phyloP scores from a whole-genome alignment of 30 jellyfish, hydroid and myxozoan species.

The Hydra vulgaris region DNA sequence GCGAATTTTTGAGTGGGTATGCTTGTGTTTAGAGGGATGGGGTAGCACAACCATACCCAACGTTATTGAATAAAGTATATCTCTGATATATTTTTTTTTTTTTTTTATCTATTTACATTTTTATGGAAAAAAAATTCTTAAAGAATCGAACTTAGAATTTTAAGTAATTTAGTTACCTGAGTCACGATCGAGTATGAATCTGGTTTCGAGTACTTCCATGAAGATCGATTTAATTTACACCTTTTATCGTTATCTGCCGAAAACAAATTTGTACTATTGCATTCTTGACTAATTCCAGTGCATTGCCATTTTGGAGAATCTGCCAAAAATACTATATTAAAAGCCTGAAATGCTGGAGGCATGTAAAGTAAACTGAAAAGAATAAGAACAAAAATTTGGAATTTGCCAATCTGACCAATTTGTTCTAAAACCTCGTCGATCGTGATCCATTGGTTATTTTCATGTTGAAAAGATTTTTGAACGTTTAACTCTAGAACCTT shows the following conservation, averaged over 20 bases:
- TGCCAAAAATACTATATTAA: slow-evolving; percentile 1
- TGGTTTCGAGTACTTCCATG: slow-evolving; percentile 10
- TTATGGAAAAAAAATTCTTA: no score
- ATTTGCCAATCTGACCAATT: slow-evolving; percentile 11
- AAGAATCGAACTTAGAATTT: no score
- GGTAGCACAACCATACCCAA: no score
- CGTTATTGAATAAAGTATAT: no score
- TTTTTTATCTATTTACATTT: no score
- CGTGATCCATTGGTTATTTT: neutral
- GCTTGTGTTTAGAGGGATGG: no score
- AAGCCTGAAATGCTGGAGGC: slow-evolving; percentile 17
- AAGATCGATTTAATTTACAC: neutral
- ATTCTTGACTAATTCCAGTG: neutral
- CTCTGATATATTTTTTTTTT: no score
- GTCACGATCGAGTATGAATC: slow-evolving; percentile 10
- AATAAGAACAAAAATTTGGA: slow-evolving; percentile 5
- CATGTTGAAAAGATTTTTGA: neutral
- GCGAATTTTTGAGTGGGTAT: no score
- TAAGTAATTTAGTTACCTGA: neutral
- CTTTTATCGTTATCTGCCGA: neutral
- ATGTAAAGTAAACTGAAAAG: slow-evolving; percentile 6
- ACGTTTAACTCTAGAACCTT: no score
- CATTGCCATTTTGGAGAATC: slow-evolving; percentile 19
- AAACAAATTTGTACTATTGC: slow-evolving; percentile 5
- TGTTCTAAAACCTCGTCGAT: slow-evolving; percentile 9